Evolutionary conservation across 2,113 vertebrate species (phyloP).

Genomic region (Aptenodytes patagonicus): DNA sequence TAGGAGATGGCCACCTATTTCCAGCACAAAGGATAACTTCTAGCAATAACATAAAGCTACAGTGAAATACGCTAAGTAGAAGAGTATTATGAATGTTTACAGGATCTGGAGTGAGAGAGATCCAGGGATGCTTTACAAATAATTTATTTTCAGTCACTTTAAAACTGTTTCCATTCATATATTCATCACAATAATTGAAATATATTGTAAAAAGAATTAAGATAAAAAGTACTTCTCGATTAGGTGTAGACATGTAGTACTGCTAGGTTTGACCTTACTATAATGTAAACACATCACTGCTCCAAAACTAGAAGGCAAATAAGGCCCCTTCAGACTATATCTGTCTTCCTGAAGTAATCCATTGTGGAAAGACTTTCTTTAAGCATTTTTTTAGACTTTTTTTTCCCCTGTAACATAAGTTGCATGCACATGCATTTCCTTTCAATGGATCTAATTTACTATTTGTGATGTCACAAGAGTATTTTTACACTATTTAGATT

Average conservation of each 20-base stretch:
- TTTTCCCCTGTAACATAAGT: not conserved
- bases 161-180: not conserved
- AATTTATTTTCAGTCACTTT: not conserved
- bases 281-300: not conserved
- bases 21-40: not conserved
- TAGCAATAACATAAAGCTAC: not conserved
- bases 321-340: not conserved
- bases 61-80: not conserved
- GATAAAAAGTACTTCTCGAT: not conserved
- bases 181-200: not conserved
- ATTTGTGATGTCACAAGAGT: not conserved
- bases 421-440: not conserved
- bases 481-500: not conserved
- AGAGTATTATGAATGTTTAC: not conserved
- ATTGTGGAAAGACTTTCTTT: not conserved
- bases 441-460: not conserved
- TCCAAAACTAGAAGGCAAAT: not conserved
- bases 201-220: not conserved
- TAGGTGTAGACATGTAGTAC: not conserved
- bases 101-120: not conserved
- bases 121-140: not conserved
- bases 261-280: not conserved
- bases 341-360: not conserved
- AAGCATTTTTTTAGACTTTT: not conserved
- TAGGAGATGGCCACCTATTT: not conserved